Evolutionary conservation across 2,888 invertebrate species (phyloP).

Genomic region (Chymomyza procnemis): DNA sequence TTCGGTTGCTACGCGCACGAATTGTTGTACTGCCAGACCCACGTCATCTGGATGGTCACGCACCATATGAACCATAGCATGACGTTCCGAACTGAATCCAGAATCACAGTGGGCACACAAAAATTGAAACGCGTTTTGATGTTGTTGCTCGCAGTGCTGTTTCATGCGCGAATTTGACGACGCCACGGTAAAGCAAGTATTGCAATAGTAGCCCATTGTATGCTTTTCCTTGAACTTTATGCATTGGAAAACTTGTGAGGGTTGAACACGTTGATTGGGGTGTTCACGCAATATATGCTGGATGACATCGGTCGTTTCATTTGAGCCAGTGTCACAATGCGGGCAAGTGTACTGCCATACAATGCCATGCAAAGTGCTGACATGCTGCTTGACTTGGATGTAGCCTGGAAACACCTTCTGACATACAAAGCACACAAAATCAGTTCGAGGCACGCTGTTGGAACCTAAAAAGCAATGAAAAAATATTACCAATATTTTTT

Average conservation of each 20-base stretch:
- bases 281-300: conserved; percentile 31
- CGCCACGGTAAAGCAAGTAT: conserved; percentile 15
- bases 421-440: conserved; percentile 47
- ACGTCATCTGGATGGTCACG: conserved; percentile 36
- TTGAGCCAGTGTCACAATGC: conserved; percentile 10
- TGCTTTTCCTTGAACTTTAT: conserved; percentile 38
- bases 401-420: not conserved
- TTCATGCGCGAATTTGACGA: conserved; percentile 43
- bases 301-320: not conserved
- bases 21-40: conserved; percentile 81
- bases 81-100: conserved; percentile 68
- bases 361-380: conserved; percentile 8
- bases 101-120: conserved; percentile 85
- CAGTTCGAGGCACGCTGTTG: not conserved
- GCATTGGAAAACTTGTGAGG: conserved; percentile 21
- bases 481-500: not conserved
- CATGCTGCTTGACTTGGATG: not conserved
- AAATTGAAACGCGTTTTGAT: conserved; percentile 84
- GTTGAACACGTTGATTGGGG: conserved; percentile 14
- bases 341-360: conserved; percentile 20
- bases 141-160: conserved; percentile 70
- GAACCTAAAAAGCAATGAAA: not conserved
- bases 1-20: conserved; percentile 50
- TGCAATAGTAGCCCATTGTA: conserved; percentile 58
- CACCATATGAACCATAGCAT: conserved; percentile 44